Conservation (phyloP, 2,888 invertebrate species). For the Osmoderma eremita region DNA sequence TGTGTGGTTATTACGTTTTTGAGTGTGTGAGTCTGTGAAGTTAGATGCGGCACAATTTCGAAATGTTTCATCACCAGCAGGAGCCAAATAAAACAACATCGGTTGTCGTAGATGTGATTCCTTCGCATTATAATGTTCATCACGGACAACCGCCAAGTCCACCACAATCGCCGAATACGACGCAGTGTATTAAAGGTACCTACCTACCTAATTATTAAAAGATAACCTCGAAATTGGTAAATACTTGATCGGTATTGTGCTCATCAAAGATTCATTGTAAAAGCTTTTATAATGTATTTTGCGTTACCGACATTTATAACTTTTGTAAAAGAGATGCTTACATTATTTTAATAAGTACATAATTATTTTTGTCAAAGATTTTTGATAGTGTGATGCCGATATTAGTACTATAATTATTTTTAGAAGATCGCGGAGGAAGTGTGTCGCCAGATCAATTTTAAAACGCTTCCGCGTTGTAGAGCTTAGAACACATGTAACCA, state of each 20-base stretch:
- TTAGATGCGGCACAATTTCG: constrained; percentile 41
- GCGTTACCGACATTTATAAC: too few species aligned
- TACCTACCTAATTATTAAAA: neutral
- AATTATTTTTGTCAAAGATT: too few species aligned
- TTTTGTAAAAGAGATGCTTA: too few species aligned
- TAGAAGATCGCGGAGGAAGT: constrained; percentile 47
- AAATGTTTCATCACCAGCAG: constrained; percentile 56
- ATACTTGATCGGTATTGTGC: too few species aligned
- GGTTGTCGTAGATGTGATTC: constrained; percentile 70
- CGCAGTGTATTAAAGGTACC: constrained; percentile 59
- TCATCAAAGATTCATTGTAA: too few species aligned
- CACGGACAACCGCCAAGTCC: constrained; percentile 58
- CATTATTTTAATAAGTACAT: too few species aligned
- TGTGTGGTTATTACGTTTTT: too few species aligned
- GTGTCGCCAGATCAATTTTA: constrained; percentile 49
- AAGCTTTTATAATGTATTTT: too few species aligned
- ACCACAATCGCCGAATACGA: constrained; percentile 67
- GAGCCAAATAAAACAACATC: constrained; percentile 61
- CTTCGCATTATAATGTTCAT: constrained; percentile 65
- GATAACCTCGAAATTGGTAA: neutral
- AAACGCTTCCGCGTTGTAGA: constrained; percentile 27
- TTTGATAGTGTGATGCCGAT: too few species aligned
- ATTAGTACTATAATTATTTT: constrained; percentile 15
- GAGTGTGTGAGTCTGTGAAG: neutral
- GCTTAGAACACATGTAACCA: constrained; percentile 27